phyloP scores from a whole-genome alignment of 2,888 invertebrate genomes.

The Diadegma fenestrale region DNA sequence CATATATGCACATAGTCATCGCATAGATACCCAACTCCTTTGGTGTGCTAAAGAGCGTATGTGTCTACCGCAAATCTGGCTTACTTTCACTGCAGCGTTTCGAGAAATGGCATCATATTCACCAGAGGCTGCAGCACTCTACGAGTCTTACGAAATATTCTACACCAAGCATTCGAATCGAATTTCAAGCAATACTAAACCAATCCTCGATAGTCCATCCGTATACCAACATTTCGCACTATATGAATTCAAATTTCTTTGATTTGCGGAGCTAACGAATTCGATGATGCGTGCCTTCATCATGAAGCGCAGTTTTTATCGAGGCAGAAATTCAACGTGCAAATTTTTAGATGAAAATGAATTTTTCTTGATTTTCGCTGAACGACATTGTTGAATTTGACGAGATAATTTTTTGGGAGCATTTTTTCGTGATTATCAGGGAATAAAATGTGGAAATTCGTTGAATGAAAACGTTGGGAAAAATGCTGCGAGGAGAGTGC shows the following conservation, averaged over 20 bases:
- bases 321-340: not conserved
- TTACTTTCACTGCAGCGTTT: conserved; percentile 55
- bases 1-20: not conserved
- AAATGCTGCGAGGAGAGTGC: not conserved
- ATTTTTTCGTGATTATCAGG: not conserved
- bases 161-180: conserved; percentile 11
- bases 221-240: not conserved
- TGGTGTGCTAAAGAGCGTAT: conserved; percentile 14
- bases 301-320: not conserved
- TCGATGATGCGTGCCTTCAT: not conserved
- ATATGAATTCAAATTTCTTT: not conserved
- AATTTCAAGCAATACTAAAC: conserved; percentile 24
- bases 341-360: not conserved
- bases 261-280: not conserved
- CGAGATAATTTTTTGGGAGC: not conserved
- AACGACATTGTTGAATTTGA: no score
- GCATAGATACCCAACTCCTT: not conserved
- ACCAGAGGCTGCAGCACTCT: conserved; percentile 13
- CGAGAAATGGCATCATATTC: conserved; percentile 53
- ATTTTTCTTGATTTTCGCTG: not conserved
- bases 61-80: conserved; percentile 19
- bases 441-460: not conserved
- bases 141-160: conserved; percentile 31
- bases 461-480: not conserved
- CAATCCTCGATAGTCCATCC: not conserved